Percentiles rank a stretch among this genome's conserved stretches.
These are phyloP conservation scores for Tetrapedia diversipes DNA, from an alignment of 2,888 invertebrate species.

Conservation along the genomic window DNA sequence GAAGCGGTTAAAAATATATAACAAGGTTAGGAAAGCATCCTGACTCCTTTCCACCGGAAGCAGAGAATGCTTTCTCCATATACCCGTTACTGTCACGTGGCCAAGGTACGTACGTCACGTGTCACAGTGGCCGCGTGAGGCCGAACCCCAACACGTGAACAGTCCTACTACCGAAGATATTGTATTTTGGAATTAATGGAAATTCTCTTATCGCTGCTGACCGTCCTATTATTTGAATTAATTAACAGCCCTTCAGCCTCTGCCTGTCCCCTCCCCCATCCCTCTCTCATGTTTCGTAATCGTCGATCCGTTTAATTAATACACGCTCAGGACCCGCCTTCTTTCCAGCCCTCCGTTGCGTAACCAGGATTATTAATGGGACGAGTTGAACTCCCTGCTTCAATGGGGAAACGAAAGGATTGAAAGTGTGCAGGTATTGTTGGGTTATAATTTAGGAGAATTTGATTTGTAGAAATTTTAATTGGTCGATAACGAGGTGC, in stretches of 20 bases:
- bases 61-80: constrained; percentile 1
- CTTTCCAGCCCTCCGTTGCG: constrained; percentile 16
- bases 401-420: neutral
- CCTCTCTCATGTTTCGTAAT: constrained; percentile 42
- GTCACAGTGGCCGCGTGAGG: constrained; percentile 34
- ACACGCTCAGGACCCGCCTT: neutral
- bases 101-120: constrained; percentile 20
- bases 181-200: constrained; percentile 48
- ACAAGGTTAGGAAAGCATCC: constrained; percentile 4
- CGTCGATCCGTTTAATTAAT: constrained; percentile 45
- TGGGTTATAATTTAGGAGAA: no score
- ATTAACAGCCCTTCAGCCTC: constrained; percentile 31
- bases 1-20: neutral
- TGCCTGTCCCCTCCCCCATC: no score
- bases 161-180: constrained; percentile 14
- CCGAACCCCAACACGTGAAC: constrained; percentile 37
- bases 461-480: no score
- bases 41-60: neutral
- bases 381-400: neutral
- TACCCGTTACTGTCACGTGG: constrained; percentile 45
- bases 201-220: constrained; percentile 34
- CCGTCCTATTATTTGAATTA: constrained; percentile 50
- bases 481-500: no score
- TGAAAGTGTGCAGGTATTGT: no score
- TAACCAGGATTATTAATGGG: constrained; percentile 11